Evolutionary conservation across 2,888 invertebrate species (phyloP).

Genomic region (Mythimna ferrago): DNA sequence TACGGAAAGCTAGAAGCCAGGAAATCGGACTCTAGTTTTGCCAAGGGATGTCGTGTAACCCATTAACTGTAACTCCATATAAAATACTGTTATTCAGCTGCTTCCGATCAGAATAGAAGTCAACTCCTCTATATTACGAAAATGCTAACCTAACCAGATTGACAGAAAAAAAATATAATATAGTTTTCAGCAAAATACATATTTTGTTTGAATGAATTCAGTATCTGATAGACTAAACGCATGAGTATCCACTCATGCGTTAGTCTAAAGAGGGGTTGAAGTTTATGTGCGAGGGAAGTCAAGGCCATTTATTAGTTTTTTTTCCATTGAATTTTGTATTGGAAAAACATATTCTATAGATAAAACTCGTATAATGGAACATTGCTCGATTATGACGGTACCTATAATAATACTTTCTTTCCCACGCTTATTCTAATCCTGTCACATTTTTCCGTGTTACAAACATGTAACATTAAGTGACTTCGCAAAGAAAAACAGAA

Average conservation of each 20-base stretch:
- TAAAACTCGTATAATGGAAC: neutral
- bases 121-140: too few species aligned
- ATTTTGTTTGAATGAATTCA: neutral
- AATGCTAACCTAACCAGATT: too few species aligned
- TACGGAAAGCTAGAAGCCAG: too few species aligned
- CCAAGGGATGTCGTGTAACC: too few species aligned
- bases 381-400: neutral
- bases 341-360: neutral
- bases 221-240: neutral
- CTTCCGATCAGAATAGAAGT: too few species aligned
- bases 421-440: neutral
- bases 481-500: conserved; percentile 22
- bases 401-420: neutral
- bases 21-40: too few species aligned
- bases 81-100: too few species aligned
- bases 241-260: neutral
- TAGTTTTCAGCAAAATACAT: neutral
- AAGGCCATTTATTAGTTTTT: neutral
- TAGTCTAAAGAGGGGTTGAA: neutral
- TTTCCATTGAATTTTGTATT: neutral
- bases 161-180: neutral
- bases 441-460: neutral
- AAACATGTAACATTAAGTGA: conserved; percentile 14
- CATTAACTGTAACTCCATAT: too few species aligned
- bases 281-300: neutral